Conservation (phyloP, 1,140 invertebrate species). For the Drosophila mojavensis region DNA sequence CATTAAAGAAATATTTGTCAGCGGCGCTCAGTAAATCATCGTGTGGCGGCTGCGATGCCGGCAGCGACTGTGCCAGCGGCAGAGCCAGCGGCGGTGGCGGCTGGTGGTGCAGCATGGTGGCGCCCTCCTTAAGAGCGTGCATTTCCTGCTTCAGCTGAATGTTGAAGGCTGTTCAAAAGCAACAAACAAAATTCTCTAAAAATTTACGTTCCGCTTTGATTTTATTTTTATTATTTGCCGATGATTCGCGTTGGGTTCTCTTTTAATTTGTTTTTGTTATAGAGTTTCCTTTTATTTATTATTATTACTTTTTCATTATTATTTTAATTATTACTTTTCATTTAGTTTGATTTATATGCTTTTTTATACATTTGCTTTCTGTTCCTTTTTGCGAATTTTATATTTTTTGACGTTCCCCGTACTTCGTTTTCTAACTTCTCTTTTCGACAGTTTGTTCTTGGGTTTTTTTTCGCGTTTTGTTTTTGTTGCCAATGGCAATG, state of each 20-base stretch:
- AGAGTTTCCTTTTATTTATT: too few relatives aligned
- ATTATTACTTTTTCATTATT: too few relatives aligned
- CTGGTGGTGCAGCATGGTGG: conserved; percentile 77
- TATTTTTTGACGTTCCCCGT: conserved; percentile 30
- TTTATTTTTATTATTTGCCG: neutral
- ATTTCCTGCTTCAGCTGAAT: conserved; percentile 79
- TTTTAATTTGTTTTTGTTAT: too few relatives aligned
- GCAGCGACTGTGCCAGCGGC: conserved; percentile 11
- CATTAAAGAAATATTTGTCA: conserved; percentile 70
- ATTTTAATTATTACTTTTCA: too few relatives aligned
- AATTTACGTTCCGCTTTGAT: conserved; percentile 14
- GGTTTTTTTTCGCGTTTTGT: conserved; percentile 10
- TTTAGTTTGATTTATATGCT: too few relatives aligned
- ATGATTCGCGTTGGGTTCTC: neutral
- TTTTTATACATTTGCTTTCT: too few relatives aligned
- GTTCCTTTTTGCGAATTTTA: neutral
- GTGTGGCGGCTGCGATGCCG: conserved; percentile 26
- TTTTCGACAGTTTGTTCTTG: neutral
- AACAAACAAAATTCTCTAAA: neutral
- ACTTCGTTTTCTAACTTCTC: conserved; percentile 28
- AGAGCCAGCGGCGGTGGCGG: conserved; percentile 34
- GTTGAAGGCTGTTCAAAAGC: conserved; percentile 51
- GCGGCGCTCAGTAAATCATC: conserved; percentile 59
- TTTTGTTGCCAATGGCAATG: conserved; percentile 73
- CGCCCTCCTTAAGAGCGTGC: conserved; percentile 76